phyloP scores from a whole-genome alignment of 2,888 invertebrate genomes.

The Agriopis marginaria region DNA sequence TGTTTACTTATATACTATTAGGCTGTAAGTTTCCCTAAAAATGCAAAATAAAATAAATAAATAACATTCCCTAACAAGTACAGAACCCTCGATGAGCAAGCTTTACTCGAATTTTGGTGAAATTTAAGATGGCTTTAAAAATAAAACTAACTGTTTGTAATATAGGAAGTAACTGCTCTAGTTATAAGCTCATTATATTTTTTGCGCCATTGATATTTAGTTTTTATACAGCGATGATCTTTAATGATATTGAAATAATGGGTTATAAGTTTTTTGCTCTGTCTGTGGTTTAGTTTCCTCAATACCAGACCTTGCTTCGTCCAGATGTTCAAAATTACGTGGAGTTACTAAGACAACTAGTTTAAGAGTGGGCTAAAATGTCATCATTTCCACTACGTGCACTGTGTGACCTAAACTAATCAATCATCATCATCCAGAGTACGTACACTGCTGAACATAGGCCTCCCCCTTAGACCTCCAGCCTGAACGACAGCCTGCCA shows the following conservation, averaged over 20 bases:
- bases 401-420: no score
- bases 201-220: slow-evolving; percentile 46
- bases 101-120: no score
- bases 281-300: slow-evolving; percentile 71
- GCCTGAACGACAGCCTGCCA: no score
- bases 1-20: no score
- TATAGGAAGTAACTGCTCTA: slow-evolving; percentile 70
- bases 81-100: no score
- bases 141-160: slow-evolving; percentile 64
- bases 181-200: slow-evolving; percentile 61
- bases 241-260: slow-evolving; percentile 74
- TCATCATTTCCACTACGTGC: neutral
- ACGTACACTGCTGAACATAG: no score
- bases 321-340: slow-evolving; percentile 71
- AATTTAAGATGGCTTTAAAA: slow-evolving; percentile 34
- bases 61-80: no score
- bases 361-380: slow-evolving; percentile 47
- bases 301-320: slow-evolving; percentile 76
- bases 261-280: slow-evolving; percentile 70
- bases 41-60: no score
- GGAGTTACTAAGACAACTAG: slow-evolving; percentile 56
- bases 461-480: no score
- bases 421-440: no score
- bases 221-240: slow-evolving; percentile 59
- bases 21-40: no score